Evolutionary conservation across 2,888 invertebrate genomes (phyloP), one percentile per base, ranked within the genome.

Genomic region (Heliconius ismenius): DNA sequence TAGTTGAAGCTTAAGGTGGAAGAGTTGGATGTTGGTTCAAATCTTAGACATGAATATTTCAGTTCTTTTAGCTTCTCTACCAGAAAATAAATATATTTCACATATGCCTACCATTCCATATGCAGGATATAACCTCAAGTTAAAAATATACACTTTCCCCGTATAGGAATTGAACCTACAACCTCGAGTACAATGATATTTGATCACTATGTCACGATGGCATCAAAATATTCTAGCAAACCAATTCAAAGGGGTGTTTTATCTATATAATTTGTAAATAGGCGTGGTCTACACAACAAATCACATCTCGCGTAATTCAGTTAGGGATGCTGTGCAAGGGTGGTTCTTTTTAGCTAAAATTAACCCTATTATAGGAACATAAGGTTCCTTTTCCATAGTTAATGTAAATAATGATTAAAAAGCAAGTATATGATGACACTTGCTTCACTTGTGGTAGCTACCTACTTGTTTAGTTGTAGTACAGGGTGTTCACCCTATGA

Each of bases 281-380:
- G 87, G 86, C 85, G 86, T 82, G 84, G 84, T 74, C 21, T 79
- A 13, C 11, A 79, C 81, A 86, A 85, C 86, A 86, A 87, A 86
- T 87, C 85, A 83, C 81, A 83, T 80, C 77, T 79, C 79, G 65
- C 64, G 75, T 80, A 79, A 80, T 78, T 77, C 79, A 76, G 77
- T 82, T 80, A 80, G 83, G 84, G 85, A 84, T 82, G 83, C 83
- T 84, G 84, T 18, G 65, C 21, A 18, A 75, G 81, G 80, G 81
- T 80, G 80, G 68, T 24, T 26, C 7, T 3, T 3, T 67, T 36
- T 11, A 10, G 36, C 60, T 15, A 58, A 76, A 67, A 36, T 18
- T 26, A 21, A 68, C 73, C 11, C 24, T 49, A 18, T 63, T 1
- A 0, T 54, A 73, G 10, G 21, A n/a, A 1, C 4, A 21, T 36